Base-by-base conservation (phyloP, 2,797 vertebrate genomes). In the Apogon talboti region DNA sequence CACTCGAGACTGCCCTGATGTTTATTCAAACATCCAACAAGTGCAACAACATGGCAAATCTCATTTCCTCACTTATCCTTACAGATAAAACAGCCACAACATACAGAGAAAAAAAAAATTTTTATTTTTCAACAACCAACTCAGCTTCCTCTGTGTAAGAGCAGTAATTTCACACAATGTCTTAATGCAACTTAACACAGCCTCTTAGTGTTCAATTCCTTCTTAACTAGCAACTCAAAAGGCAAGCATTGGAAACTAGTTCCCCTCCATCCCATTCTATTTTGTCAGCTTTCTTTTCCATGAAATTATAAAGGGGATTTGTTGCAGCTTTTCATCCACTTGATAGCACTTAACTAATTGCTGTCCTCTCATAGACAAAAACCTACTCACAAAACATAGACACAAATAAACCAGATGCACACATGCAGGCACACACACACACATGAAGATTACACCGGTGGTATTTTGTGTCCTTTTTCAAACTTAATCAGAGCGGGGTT, bases 291-390 rank as follows among this genome's bases (percentile, higher is more conserved):
- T 92, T 91, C 86, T 88, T 90, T 87, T 85, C 71, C 76, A 89
- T 84, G 75, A 89, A 92, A 92, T 91, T 89, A 84, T 85, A 88
- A 90, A 90, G 69, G 67, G 84, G 89, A 86, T 91, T 92, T 91
- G 90, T 90, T 86, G 87, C 85, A 91, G 86, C 81, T 91, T 92
- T 93, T 91, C 87, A 93, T 92, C 91, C 91, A 92, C 92, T 94
- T 91, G 86, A 94, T 89, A 91, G 88, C 88, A 92, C 90, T 91
- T 92, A 90, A 90, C 86, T 92, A 94, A 93, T 92, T 92, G 88
- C 87, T 80, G 83, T 84, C 82, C 78, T 79, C 80, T 83, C 76
- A 76, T 64, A 76, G 76, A 71, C 72, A 87, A 81, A 87, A 82
- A 75, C 13, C 48, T 54, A 71, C 67, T 81, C 44, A 73, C 66